Percentiles rank a stretch among this genome's conserved stretches.
Evolutionary conservation across 2,113 vertebrate species (phyloP).

Genomic region (Carettochelys insculpta): DNA sequence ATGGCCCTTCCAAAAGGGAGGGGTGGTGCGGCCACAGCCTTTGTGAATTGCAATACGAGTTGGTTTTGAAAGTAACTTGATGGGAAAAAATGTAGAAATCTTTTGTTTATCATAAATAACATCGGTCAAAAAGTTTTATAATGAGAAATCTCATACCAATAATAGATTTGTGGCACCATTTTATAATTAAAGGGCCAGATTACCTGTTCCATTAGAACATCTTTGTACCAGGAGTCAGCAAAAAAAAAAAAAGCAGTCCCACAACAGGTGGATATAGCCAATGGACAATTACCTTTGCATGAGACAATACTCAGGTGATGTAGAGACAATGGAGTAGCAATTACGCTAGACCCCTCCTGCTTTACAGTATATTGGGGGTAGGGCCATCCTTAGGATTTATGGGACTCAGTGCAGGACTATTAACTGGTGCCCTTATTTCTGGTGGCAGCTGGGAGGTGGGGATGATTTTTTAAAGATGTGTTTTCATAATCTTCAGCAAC

Average conservation of each 20-base stretch:
- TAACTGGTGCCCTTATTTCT: no score
- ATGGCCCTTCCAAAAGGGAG: no score
- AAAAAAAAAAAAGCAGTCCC: neutral
- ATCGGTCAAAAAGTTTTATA: neutral
- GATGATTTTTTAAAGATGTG: no score
- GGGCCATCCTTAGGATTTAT: no score
- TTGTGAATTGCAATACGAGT: neutral
- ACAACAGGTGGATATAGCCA: neutral
- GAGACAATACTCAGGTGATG: neutral
- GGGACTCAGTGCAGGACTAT: no score
- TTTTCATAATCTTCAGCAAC: no score
- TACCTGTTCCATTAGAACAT: neutral
- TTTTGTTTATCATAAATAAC: neutral
- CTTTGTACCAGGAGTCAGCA: neutral
- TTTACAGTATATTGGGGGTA: neutral
- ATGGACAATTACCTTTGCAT: neutral
- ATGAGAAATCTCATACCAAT: neutral
- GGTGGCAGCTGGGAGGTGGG: no score
- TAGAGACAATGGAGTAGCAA: neutral
- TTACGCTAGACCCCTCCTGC: neutral
- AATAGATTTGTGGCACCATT: neutral
- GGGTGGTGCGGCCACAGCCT: no score
- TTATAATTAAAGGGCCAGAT: neutral
- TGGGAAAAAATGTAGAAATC: neutral
- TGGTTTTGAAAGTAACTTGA: neutral